A percentile compares a stretch with the other conserved stretches of the same genome.
Evolutionary conservation across 2,888 invertebrate genomes (phyloP).

Genomic region (Coronaproctus castanopsis): DNA sequence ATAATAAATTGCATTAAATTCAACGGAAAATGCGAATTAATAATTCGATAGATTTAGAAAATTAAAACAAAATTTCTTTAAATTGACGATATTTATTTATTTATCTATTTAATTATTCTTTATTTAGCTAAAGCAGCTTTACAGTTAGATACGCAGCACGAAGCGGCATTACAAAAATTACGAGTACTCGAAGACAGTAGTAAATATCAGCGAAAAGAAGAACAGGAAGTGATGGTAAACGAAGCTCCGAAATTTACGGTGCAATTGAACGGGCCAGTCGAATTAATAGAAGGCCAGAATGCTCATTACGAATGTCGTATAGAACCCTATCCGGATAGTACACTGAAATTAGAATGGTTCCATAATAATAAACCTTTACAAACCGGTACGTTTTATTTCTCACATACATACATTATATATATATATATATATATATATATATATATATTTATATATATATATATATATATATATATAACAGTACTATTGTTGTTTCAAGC

Average conservation of each 20-base stretch:
- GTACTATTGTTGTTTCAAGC: no score
- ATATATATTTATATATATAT: no score
- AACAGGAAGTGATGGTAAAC: slow-evolving; percentile 50
- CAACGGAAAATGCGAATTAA: background rate
- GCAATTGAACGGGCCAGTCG: slow-evolving; percentile 66
- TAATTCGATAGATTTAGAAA: background rate
- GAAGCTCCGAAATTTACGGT: slow-evolving; percentile 70
- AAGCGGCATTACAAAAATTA: slow-evolving; percentile 68
- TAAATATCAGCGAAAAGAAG: slow-evolving; percentile 57
- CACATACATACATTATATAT: no score
- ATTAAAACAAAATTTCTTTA: background rate
- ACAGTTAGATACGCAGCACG: slow-evolving; percentile 72
- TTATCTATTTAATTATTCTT: no score
- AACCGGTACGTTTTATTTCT: slow-evolving; percentile 37
- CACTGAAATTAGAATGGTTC: slow-evolving; percentile 79
- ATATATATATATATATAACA: no score
- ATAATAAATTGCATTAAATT: background rate
- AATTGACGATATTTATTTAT: no score
- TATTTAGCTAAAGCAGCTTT: slow-evolving; percentile 65
- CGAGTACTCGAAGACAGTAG: slow-evolving; percentile 64
- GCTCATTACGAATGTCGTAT: slow-evolving; percentile 84
- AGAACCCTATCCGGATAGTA: slow-evolving; percentile 76
- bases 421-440: no score
- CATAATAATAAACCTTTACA: slow-evolving; percentile 76
- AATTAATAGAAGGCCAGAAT: slow-evolving; percentile 67